Evolutionary conservation across 2,113 vertebrate species (phyloP), one percentile per base, ranked within the genome.

Genomic region (Elanoides forficatus): DNA sequence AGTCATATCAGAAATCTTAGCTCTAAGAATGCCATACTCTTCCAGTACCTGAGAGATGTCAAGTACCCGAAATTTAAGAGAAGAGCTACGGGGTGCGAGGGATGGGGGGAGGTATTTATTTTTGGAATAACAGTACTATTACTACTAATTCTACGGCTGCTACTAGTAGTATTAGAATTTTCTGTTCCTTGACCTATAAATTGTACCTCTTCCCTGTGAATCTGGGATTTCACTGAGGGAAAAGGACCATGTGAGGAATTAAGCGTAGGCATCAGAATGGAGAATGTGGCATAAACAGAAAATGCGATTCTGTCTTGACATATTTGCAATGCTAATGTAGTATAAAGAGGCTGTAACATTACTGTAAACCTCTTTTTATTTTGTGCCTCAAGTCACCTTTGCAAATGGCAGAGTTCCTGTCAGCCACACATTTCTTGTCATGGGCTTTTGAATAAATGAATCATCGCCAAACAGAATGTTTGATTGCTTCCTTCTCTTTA

Each of bases 401-500:
- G 58, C 38, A 88, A 96, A 96, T 81, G 74, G 29, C 63, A 92
- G 48, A 86, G 62, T 80, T 95, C 45, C 81, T 94, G 48, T 90
- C 53, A 85, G 62, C 59, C 27, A 42, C 70, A 80, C 29, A 21
- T 47, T 83, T 94, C 96, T 90, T 91, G 32, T 88, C n/a, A 58
- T 0, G 11, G 15, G 67, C n/a, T 88, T 90, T 73, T 93, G 55
- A 88, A 82, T 88, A 94, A 83, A 81, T 90, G 85, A 96, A 55
- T 97, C 88, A 95, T 86, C 81, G 60, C 17, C 20, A 81, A 94
- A 82, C 27, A 86, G 71, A 92, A 92, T 66, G 11, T 90, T 95
- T 93, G 85, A 94, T 93, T 94, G 32, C 81, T 93, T 95, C 81
- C 71, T 92, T 88, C 25, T 85, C 53, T 95, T 91, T 95, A 70